Percentiles rank a stretch among this genome's conserved stretches.
phyloP scores from a whole-genome alignment of 1,140 invertebrate species.

The Drosophila lowei region DNA sequence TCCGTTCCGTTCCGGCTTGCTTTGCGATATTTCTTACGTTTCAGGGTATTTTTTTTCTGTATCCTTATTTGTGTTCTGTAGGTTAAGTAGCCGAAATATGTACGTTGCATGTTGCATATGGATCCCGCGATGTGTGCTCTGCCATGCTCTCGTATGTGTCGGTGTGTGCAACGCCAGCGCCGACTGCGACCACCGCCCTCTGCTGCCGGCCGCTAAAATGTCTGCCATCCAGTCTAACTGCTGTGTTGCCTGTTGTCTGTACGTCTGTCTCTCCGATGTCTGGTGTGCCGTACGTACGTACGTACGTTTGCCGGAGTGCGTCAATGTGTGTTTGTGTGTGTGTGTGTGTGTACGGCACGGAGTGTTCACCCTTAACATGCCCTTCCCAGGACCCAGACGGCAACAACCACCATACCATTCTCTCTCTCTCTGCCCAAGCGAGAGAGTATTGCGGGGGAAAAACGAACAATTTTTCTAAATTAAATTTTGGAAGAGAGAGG shows the following conservation, averaged over 20 bases:
- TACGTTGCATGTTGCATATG: conserved; percentile 62
- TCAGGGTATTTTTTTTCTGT: conserved; percentile 44
- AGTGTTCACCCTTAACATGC: conserved; percentile 56
- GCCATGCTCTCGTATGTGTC: conserved; percentile 5
- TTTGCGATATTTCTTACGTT: conserved; percentile 31
- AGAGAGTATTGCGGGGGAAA: conserved; percentile 16
- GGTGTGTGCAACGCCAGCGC: conserved; percentile 19
- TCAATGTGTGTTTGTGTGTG: conserved; percentile 26
- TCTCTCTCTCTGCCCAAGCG: neutral
- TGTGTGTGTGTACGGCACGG: conserved; percentile 26
- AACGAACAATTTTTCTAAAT: conserved; percentile 43
- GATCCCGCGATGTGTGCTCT: conserved; percentile 14
- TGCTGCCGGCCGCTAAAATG: conserved; percentile 60
- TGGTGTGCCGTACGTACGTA: neutral
- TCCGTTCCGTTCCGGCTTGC: conserved; percentile 18
- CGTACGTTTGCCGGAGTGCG: conserved; percentile 5
- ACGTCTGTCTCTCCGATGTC: conserved; percentile 27
- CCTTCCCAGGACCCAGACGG: conserved; percentile 43
- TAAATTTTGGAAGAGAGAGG: conserved; percentile 28
- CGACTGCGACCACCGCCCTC: conserved; percentile 78
- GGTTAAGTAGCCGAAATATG: conserved; percentile 72
- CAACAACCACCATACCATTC: conserved; percentile 27
- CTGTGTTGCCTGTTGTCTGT: conserved; percentile 55
- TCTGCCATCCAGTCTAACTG: conserved; percentile 77
- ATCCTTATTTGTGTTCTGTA: conserved; percentile 62